Base-by-base conservation (phyloP, 1,140 invertebrate genomes). In the Magallana ariakensis region DNA sequence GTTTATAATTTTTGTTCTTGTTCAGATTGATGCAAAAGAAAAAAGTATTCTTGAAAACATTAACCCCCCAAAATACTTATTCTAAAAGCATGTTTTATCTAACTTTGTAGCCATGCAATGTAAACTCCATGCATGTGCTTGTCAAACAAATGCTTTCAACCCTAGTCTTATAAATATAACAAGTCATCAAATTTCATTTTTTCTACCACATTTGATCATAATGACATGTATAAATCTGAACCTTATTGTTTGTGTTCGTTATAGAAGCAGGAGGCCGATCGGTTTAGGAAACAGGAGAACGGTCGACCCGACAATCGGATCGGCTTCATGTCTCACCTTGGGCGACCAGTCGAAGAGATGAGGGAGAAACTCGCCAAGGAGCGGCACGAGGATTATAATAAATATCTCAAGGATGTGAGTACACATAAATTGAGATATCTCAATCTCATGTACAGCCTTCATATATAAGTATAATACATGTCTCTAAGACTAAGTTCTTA, bases 381-480 rank as follows among this genome's bases (percentile, higher is more conserved):
- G 58, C 55, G 81, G 19, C 58, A 80, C 8, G 86, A 80, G n/a
- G 86, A 84, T 15, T 87, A 87, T 53, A 84, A 60, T 1, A 87
- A 84, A n/a, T 84, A 60, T 33, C 81, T 87, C 13, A 46, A 87
- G 13, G 80, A 80, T 19, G 86, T 87, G 75, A 66, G 85, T 60
- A 86, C 16, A 80, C 33, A 5, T 46, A 46, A 46, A 46, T 46
- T 46, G 33, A 46, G 33, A 46, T 46, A 46, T 46, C 33, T 46
- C 33, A 5, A 5, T 46, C 33, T 46, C 5, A 46, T 46, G 33
- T 46, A 46, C 2, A 46, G 33, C 33, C 33, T 4, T 46, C 5
- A 4, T 46, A 46, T 46, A 46, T n/a, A 5, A 46, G 33, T 46
- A 46, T 46, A 46, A 46, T 5, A 46, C 33, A 46, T 2, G 33